These are phyloP conservation scores for Malthinus flaveolus DNA, from an alignment of 2,888 invertebrate genomes.

Conservation along the genomic window DNA sequence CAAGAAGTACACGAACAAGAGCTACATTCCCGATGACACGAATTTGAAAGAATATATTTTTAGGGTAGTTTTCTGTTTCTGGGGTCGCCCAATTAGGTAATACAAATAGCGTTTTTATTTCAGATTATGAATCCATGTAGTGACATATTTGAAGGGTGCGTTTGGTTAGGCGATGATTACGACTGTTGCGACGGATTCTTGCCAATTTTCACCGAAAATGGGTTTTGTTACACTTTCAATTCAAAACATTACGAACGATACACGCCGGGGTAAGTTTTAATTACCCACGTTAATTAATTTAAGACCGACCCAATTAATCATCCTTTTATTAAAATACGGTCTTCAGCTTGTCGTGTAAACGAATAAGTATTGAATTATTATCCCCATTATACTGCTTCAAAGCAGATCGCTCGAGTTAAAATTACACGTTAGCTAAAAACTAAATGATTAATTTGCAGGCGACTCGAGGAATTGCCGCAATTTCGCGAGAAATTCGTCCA, in stretches of 20 bases:
- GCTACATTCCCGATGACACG: slow-evolving; percentile 32
- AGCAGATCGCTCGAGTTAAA: too few species aligned
- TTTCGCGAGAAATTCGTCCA: slow-evolving; percentile 61
- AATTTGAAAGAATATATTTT: slow-evolving; percentile 39
- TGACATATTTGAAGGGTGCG: slow-evolving; percentile 63
- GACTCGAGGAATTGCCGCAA: slow-evolving; percentile 53
- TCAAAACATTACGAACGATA: slow-evolving; percentile 61
- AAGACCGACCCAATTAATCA: too few species aligned
- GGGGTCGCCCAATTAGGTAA: too few species aligned
- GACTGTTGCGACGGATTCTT: slow-evolving; percentile 68
- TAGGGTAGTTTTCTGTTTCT: too few species aligned
- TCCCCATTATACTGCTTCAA: too few species aligned
- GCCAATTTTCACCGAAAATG: slow-evolving; percentile 75
- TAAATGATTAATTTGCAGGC: slow-evolving; percentile 47
- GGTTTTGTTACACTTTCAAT: slow-evolving; percentile 76
- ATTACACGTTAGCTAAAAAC: too few species aligned
- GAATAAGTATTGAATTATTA: too few species aligned
- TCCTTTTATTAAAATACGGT: too few species aligned
- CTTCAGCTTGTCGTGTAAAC: too few species aligned
- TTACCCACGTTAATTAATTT: too few species aligned
- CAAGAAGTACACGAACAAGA: slow-evolving; percentile 32
- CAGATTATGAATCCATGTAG: slow-evolving; percentile 67
- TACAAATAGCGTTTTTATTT: too few species aligned
- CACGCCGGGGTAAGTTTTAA: slow-evolving; percentile 51
- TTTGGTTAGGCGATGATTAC: slow-evolving; percentile 68